Evolutionary conservation across 2,888 invertebrate species (phyloP), one percentile per base, ranked within the genome.

Genomic region (Julus scandinavius): DNA sequence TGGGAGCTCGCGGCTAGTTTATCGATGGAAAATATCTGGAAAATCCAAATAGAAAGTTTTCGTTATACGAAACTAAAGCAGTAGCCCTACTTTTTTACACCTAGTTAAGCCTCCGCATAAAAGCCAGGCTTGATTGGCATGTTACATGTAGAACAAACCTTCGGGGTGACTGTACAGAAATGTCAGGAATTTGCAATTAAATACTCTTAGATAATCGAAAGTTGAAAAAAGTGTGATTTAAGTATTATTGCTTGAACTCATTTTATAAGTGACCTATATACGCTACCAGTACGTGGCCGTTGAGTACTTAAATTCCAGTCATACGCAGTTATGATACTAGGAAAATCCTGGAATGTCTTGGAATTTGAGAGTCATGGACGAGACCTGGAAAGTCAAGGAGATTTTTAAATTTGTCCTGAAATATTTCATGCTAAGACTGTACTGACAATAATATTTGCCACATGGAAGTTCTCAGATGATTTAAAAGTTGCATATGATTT

Each of bases 221-320:
- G 38, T 80, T 80, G 13, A 20, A 72, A 54, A 72, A 72, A 80
- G 38, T 80, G 13, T 38, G 3, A 80, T 80, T 29, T 38, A 80
- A 13, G 80, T 80, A 80, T 80, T 80, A 80, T 80, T 80, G 80
- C 15, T 80, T 80, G 80, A 80, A 80, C 80, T 80, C 38, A 80
- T 38, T 80, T 80, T 80, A 80, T 38, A 13, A 80, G 38, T 38
- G 80, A 38, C 80, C 80, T 40, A 80, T 11, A 80, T 80, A n/a
- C 0, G 13, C 3, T 13, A 54, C 54, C n/a, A 54, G 13, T 54
- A n/a, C 58, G 17, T 58, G 58, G 17, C 45, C 7, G 45, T 7
- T 45, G 45, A 45, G 5, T 29, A 29, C 45, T 45, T 5, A 45
- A 45, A 45, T 45, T 45, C 45, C 7, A 45, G 5, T 45, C 7